Base-by-base conservation (phyloP, 1,140 invertebrate species). In the Zaprionus vittiger region DNA sequence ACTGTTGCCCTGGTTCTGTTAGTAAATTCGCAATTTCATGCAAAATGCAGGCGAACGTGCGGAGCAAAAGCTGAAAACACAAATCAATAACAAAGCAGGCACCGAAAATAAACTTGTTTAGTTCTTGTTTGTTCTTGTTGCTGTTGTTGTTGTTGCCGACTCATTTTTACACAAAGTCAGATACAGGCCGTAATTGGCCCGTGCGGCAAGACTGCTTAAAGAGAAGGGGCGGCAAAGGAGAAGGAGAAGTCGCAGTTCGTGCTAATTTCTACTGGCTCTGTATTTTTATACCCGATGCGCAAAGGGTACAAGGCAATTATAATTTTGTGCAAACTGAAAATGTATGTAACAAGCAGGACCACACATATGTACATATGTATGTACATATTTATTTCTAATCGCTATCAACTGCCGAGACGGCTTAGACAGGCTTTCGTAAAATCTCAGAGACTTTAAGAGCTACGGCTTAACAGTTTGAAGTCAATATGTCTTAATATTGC, bases 71-170 rank as follows among this genome's bases (percentile, higher is more conserved):
- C 31, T 20, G 17, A 60, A 62, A 72, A 71, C 41, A 71, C 71
- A 78, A 87, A 87, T 89, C 83, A 89, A 87, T 89, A 87, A 52
- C 83, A 78, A 84, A 73, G 77, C 71, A 55, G 34, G 62, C 31
- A 72, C 63, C 73, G 41, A 80, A 81, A 73, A 73, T 67, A 52
- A 59, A 79, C 62, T 81, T 83, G 84, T 78, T 83, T 73, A 67
- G 65, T 79, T 79, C 62, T 75, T 67, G 71, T 64, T 59, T 60
- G 56, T 24, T 65, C 54, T 55, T 60, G 26, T 17, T 71, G 52
- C 52, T 55, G 14, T 60, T 57, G 55, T 75, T 72, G 54, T 63
- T 73, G 64, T 65, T 73, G 64, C 54, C 69, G 37, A 64, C 44
- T 81, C 52, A 63, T 34, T 76, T 81, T 84, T 78, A 68, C 79